These are phyloP conservation scores for Aptenodytes forsteri DNA, from an alignment of 2,113 vertebrate genomes.

Conservation along the genomic window DNA sequence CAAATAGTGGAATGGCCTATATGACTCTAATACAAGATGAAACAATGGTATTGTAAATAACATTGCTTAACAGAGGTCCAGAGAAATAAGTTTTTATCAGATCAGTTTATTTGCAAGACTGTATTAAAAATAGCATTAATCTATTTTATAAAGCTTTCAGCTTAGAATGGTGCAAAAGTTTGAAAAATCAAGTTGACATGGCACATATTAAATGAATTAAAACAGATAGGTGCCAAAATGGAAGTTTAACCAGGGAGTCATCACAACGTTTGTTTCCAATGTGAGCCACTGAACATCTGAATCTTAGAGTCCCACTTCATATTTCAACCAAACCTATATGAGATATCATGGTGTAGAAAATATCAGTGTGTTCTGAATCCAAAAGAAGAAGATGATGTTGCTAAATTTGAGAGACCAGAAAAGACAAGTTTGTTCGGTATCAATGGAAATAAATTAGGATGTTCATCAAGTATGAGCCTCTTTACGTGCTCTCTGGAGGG, in stretches of 20 bases:
- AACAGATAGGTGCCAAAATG: background rate
- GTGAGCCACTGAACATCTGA: background rate
- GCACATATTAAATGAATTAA: background rate
- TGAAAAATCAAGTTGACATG: background rate
- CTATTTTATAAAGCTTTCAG: background rate
- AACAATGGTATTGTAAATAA: background rate
- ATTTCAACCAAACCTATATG: background rate
- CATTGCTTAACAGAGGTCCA: background rate
- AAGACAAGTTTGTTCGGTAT: background rate
- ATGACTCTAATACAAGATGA: background rate
- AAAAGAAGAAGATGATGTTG: background rate
- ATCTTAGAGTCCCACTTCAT: background rate
- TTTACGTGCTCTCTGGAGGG: background rate
- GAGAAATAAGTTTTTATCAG: background rate
- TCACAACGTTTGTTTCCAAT: background rate
- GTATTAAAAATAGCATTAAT: background rate
- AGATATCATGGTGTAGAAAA: background rate
- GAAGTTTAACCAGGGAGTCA: background rate
- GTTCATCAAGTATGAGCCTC: background rate
- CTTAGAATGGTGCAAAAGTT: background rate
- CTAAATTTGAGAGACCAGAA: background rate
- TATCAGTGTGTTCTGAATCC: background rate
- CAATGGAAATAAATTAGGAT: background rate
- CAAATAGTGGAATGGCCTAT: background rate
- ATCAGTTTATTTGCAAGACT: background rate